Conservation (phyloP, 1,140 invertebrate species). For the Antheraea pernyi region DNA sequence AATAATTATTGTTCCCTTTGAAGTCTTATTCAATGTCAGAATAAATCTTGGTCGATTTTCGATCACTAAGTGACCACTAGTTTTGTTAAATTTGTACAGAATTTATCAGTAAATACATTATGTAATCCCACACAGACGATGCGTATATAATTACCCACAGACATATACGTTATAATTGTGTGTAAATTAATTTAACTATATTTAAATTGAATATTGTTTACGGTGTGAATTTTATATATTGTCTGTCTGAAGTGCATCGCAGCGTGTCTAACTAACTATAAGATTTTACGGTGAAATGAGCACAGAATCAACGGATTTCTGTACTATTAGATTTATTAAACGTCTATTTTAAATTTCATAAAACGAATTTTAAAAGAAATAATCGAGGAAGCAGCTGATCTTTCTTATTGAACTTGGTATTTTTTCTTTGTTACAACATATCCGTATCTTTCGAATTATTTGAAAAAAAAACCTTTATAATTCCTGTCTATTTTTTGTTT, state of each 20-base stretch:
- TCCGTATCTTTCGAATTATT: no score
- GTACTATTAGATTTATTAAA: conserved; percentile 1
- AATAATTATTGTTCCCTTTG: no score
- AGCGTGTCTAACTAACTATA: conserved; percentile 5
- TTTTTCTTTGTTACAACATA: no score
- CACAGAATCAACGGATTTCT: background rate
- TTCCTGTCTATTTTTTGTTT: no score
- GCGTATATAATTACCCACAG: no score
- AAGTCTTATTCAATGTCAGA: no score
- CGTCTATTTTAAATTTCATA: background rate
- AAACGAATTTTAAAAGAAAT: background rate
- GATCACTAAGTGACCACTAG: no score
- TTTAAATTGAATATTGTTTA: background rate
- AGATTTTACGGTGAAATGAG: conserved; percentile 9
- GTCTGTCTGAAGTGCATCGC: conserved; percentile 1
- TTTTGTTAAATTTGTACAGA: no score
- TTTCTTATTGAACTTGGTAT: background rate
- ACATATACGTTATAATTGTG: background rate
- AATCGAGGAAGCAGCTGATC: background rate
- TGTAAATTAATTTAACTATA: background rate
- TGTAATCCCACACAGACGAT: no score
- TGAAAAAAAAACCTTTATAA: no score
- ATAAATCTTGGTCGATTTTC: no score
- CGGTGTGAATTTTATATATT: background rate
- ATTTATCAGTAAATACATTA: no score